A percentile compares a stretch with the other conserved stretches of the same genome.
Conservation (phyloP, 64 coral and sea anemone species). For the Porites lutea region DNA sequence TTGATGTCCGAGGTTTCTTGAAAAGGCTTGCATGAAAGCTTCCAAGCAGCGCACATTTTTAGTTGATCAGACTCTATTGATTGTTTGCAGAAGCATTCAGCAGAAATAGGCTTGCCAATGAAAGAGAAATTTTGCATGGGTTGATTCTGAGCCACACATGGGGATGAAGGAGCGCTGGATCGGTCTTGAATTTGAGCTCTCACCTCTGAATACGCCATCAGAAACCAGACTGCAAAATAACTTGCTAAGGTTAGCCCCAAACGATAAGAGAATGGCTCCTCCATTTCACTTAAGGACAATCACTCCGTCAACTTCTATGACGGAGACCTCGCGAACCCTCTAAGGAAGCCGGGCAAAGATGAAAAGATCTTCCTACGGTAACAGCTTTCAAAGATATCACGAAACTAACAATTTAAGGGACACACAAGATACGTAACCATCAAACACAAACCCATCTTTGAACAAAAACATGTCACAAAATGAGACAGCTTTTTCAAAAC, state of each 20-base stretch:
- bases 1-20: neutral
- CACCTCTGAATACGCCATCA: neutral
- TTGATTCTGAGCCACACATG: neutral
- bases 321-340: no score
- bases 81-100: constrained; percentile 1
- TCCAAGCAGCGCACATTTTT: neutral
- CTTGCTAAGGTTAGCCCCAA: neutral
- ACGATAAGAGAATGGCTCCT: neutral
- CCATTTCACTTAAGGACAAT: neutral
- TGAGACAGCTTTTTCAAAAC: neutral
- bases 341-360: no score
- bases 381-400: no score
- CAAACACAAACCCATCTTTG: no score
- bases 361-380: no score
- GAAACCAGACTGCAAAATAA: neutral
- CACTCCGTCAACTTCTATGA: neutral
- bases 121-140: neutral
- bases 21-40: neutral
- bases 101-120: neutral
- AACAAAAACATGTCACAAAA: neutral
- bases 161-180: neutral
- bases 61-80: neutral
- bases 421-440: no score
- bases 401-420: no score
- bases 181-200: neutral